Conservation (phyloP, 2,888 invertebrate species). For the Brenthis ino region DNA sequence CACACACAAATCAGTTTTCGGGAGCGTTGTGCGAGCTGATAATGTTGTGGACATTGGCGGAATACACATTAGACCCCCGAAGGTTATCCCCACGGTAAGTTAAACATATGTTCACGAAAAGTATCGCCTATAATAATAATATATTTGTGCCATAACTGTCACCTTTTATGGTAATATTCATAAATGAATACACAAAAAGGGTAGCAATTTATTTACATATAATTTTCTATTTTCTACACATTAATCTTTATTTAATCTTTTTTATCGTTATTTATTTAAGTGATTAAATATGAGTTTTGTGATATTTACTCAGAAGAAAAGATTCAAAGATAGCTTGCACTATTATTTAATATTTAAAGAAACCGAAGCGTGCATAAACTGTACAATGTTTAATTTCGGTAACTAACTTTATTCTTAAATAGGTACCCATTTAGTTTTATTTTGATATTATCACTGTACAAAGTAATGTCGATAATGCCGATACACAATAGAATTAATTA, state of each 20-base stretch:
- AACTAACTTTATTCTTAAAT: too few species aligned
- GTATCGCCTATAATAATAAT: constrained; percentile 17
- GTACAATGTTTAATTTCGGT: too few species aligned
- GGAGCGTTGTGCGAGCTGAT: constrained; percentile 81
- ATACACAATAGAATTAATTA: too few species aligned
- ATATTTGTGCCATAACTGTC: constrained; percentile 8
- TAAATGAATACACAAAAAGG: constrained; percentile 2
- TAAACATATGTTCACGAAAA: constrained; percentile 15
- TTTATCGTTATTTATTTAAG: too few species aligned
- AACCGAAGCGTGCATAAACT: too few species aligned
- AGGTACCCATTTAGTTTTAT: too few species aligned
- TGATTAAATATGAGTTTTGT: too few species aligned
- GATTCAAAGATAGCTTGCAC: too few species aligned
- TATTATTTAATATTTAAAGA: too few species aligned
- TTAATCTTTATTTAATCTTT: neutral
- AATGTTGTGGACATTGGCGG: constrained; percentile 86
- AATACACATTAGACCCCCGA: constrained; percentile 79
- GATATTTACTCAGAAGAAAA: too few species aligned
- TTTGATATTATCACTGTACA: too few species aligned
- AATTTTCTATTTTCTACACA: constrained; percentile 8
- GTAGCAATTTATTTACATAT: constrained; percentile 5
- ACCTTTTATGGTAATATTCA: neutral
- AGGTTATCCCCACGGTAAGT: constrained; percentile 77
- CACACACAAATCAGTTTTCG: constrained; percentile 84
- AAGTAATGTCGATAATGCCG: too few species aligned